Percentiles rank a stretch among this genome's conserved stretches.
These are phyloP conservation scores for Xestia ashworthii DNA, from an alignment of 2,888 invertebrate genomes.

Conservation along the genomic window DNA sequence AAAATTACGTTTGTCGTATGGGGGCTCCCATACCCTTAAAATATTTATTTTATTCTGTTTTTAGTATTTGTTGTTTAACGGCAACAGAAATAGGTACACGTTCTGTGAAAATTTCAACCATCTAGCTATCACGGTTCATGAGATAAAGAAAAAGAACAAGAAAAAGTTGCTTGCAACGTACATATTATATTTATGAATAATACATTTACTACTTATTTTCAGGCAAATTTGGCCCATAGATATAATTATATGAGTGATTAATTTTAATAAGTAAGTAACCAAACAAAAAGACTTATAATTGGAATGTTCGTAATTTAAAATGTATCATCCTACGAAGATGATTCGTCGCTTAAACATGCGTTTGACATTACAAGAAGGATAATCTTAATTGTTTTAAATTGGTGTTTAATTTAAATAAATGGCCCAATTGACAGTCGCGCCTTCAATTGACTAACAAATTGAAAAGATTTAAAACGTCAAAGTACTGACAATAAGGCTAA, in stretches of 20 bases:
- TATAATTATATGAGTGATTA: not conserved
- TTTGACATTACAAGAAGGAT: conserved; percentile 45
- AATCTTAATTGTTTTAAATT: conserved; percentile 66
- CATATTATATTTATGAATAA: no score
- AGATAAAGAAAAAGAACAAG: not conserved
- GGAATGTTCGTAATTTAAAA: not conserved
- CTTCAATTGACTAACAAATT: conserved; percentile 65
- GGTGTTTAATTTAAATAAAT: conserved; percentile 65
- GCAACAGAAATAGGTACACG: no score
- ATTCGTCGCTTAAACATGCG: conserved; percentile 28
- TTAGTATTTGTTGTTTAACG: no score
- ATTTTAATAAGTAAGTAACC: not conserved
- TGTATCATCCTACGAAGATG: not conserved
- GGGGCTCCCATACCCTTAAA: no score
- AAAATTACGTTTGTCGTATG: no score
- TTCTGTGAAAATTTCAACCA: no score
- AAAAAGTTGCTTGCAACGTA: not conserved
- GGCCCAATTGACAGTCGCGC: conserved; percentile 56
- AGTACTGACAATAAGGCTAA: conserved; percentile 23
- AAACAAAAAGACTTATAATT: not conserved
- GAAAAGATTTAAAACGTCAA: conserved; percentile 43
- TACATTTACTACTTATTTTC: no score
- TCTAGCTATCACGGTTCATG: no score
- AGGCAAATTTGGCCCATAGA: not conserved
- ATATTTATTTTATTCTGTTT: no score